Evolutionary conservation across 2,888 invertebrate genomes (phyloP), one percentile per base, ranked within the genome.

Genomic region (Marronus borbonicus): DNA sequence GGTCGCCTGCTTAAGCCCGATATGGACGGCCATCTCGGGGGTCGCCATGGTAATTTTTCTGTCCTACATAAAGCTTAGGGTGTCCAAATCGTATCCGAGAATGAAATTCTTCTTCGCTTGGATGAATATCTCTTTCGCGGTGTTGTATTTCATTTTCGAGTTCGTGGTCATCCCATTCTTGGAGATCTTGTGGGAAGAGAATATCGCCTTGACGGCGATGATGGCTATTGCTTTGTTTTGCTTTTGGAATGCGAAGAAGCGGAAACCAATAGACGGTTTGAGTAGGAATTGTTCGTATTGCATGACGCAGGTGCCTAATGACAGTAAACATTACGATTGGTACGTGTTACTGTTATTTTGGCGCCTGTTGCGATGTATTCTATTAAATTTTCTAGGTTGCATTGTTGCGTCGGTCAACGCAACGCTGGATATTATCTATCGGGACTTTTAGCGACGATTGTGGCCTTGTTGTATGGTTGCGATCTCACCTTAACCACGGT

Each of bases 401-500:
- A 95, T 85, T 96, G 95, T 85, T 97, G 97, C 88, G 92, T 97
- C 80, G 94, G 96, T 12, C 91, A 92, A 82, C 92, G 92, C 79
- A 97, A 97, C 87, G 93, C 95, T 82, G 90, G 91, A 72, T 93
- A 93, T 88, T 97, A 95, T 86, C 85, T 96, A 69, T 87, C 91
- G 72, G 93, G 94, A 24, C 90, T 95, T 78, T 84, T 93, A 68
- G 92, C 93, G 83, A 93, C 93, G 4, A 89, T 94, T 76, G 89
- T 90, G 17, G 92, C 94, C 36, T 89, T 96, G 75, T 84, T 93
- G 60, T 93, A 95, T 87, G 95, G 95, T 64, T 92, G 94, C 3
- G 95, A 96, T 88, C 89, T 97, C 72, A 94, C 95, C 1, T 89
- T 97, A 82, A 97, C 96, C 0, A 94, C 96, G n/a, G 92, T 97